Evolutionary conservation across 2,113 vertebrate genomes (phyloP), one percentile per base, ranked within the genome.

Genomic region (Rhinolophus sinicus): DNA sequence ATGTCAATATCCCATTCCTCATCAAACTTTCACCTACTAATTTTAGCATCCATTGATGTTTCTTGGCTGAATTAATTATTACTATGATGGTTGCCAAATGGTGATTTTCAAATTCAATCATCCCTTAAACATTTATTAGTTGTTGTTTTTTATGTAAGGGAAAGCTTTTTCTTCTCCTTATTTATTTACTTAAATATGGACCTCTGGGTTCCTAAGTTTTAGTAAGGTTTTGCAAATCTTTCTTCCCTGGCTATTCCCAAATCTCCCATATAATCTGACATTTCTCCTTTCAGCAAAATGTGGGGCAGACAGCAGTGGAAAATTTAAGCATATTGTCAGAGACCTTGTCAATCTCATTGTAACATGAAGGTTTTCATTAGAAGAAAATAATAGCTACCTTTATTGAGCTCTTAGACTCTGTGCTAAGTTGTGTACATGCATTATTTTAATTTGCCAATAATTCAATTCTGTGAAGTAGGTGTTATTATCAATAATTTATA

Each of bases 31-130:
- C 70, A 92, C 83, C 58, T 80, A 95, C 58, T 92, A 95, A 83
- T 96, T 92, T 95, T 93, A 96, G 90, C 83, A 95, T 78, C 58
- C 94, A 96, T 87, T 97, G 90, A 93, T 97, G 95, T 97, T 96
- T 94, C 95, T 81, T 97, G 94, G 44, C 87, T 95, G 76, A 98
- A 96, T 95, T 95, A 95, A 95, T 98, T 97, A 96, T 97, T 97
- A 87, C 64, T 83, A 47, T 80, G 92, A 95, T 76, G 82, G 73
- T 75, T 96, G 67, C 86, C 97, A 97, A 97, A 76, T 90, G 82
- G 44, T 98, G 83, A 78, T 93, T 95, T 96, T 95, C 92, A 78
- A 96, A 90, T 90, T 83, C 70, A 87, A 38, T 95, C 90, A 96
- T 82, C 28, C 47, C 54, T 97, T 81, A 94, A 94, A 97, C 72